phyloP scores from a whole-genome alignment of 2,113 vertebrate genomes.

The Paedocypris sp. region DNA sequence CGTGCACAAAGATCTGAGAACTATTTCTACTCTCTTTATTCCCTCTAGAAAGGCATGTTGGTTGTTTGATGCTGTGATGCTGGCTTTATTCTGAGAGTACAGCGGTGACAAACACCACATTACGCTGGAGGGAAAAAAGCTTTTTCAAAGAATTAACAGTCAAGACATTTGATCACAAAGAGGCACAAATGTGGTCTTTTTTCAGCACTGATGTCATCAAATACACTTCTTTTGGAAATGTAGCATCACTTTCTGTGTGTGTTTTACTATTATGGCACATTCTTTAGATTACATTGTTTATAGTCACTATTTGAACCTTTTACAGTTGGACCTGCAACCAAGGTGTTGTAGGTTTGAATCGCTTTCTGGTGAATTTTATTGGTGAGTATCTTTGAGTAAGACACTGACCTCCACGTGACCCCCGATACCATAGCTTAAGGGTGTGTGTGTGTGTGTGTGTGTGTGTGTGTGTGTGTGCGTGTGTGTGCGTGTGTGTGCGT shows the following conservation, averaged over 20 bases:
- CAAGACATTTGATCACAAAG: neutral
- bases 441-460: too few species aligned
- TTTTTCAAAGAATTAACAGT: constrained; percentile 1
- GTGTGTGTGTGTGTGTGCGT: too few species aligned
- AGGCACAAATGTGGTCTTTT: neutral
- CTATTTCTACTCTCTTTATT: neutral
- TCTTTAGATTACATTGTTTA: neutral
- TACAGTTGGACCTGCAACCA: neutral
- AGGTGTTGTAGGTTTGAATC: too few species aligned
- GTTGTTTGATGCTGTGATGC: neutral
- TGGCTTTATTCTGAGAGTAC: neutral
- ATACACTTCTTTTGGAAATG: neutral
- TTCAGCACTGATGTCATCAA: neutral
- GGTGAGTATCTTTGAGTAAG: too few species aligned
- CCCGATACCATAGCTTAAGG: too few species aligned
- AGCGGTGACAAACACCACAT: neutral
- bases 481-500: too few species aligned
- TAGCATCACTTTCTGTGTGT: neutral
- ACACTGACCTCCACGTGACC: too few species aligned
- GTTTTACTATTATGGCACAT: neutral
- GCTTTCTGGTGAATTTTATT: too few species aligned
- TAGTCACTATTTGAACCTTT: neutral
- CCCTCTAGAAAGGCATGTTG: neutral
- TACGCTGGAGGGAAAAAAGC: neutral
- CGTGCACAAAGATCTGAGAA: neutral